phyloP scores from a whole-genome alignment of 2,888 invertebrate species.

The Arctia plantaginis region DNA sequence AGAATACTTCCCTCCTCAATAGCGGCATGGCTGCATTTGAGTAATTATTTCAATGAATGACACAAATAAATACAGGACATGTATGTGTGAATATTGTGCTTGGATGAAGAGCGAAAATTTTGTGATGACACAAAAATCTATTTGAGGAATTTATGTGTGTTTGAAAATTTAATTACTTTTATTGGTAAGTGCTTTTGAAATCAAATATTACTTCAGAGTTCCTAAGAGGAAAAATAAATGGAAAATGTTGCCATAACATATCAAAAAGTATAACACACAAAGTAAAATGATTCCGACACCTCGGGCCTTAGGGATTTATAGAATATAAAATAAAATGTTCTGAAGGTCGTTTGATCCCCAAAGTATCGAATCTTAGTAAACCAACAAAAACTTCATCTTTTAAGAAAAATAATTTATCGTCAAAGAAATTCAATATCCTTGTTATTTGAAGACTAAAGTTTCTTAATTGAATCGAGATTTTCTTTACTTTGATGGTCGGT shows the following conservation, averaged over 20 bases:
- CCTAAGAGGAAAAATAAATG: not conserved
- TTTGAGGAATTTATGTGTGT: too few species aligned
- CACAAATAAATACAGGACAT: not conserved
- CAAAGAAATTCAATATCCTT: constrained; percentile 17
- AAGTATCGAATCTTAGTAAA: not conserved
- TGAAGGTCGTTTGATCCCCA: not conserved
- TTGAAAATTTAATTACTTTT: not conserved
- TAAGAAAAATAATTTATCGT: not conserved
- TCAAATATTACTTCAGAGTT: not conserved
- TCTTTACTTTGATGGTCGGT: constrained; percentile 31
- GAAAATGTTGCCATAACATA: not conserved
- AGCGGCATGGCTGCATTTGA: too few species aligned
- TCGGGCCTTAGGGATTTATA: not conserved
- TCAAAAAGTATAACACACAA: not conserved
- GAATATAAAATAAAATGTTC: not conserved
- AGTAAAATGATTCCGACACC: not conserved
- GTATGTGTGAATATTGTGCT: not conserved
- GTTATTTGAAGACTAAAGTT: constrained; percentile 36
- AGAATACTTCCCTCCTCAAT: too few species aligned
- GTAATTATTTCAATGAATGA: not conserved
- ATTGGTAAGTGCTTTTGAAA: not conserved
- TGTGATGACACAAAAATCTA: too few species aligned
- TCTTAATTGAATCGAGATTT: constrained; percentile 42
- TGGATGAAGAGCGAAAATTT: not conserved
- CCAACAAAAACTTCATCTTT: not conserved